A percentile compares a stretch with the other conserved stretches of the same genome.
These are phyloP conservation scores for Meiosimyza decipiens DNA, from an alignment of 2,888 invertebrate genomes.

Conservation along the genomic window DNA sequence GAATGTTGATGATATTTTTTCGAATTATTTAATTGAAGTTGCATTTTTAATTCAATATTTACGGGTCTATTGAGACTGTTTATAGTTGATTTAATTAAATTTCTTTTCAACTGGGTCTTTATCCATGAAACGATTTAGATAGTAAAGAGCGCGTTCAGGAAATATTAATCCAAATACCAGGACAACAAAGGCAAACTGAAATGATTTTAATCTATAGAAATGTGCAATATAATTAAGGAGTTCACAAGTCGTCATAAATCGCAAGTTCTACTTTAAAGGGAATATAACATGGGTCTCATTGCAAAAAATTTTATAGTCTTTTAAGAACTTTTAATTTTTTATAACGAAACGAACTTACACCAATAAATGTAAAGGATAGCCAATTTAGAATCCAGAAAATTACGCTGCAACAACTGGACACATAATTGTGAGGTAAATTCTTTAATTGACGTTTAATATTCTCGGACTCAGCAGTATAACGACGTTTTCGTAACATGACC, in stretches of 20 bases:
- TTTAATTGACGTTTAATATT: neutral
- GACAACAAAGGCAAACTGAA: constrained; percentile 11
- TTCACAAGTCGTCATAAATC: no score
- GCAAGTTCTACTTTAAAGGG: no score
- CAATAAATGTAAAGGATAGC: constrained; percentile 16
- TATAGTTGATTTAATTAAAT: neutral
- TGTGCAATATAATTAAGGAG: no score
- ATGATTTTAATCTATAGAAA: neutral
- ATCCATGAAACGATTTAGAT: constrained; percentile 43
- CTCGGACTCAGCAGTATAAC: constrained; percentile 5
- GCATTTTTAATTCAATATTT: constrained; percentile 1
- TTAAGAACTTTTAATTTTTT: neutral
- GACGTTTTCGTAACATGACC: constrained; percentile 5
- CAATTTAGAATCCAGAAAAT: constrained; percentile 26
- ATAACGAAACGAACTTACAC: constrained; percentile 10
- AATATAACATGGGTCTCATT: no score
- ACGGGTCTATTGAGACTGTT: neutral
- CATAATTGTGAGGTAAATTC: constrained; percentile 7
- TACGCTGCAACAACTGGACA: constrained; percentile 1
- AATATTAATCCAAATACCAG: constrained; percentile 46
- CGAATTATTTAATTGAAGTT: neutral
- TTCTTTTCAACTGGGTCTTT: constrained; percentile 15
- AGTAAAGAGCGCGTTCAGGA: neutral
- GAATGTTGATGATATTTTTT: no score
- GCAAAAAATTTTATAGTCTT: neutral